Evolutionary conservation across 2,797 vertebrate genomes (phyloP), one percentile per base, ranked within the genome.

Genomic region (Oryzias sinensis): DNA sequence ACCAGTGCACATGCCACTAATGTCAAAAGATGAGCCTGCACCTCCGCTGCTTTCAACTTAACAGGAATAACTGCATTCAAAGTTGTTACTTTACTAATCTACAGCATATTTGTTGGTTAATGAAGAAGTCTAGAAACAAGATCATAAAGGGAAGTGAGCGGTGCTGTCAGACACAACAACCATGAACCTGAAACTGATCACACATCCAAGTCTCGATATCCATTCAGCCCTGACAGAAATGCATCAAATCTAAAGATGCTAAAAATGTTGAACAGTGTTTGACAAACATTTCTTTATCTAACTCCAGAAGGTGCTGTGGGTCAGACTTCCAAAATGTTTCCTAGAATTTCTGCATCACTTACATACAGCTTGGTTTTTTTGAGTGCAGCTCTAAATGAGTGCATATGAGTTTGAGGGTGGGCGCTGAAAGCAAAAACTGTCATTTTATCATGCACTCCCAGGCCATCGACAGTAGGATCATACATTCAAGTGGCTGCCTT

Each of bases 401-500:
- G 20, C 14, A 14, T 25, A 5, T 40, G 59, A 44, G 57, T 54
- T 5, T 6, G 70, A 65, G 63, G 69, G 74, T 62, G 81, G 71
- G 69, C 11, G 53, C 65, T 79, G 79, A 5, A 18, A 14, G 24
- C 20, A 54, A 78, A 74, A 85, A 85, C 76, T 75, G 77, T 58
- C 77, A 77, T 85, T 87, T 65, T 73, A 72, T 60, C 11, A 53
- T 52, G 59, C 70, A 50, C 74, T 82, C 78, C 74, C 29, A 11
- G 70, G 71, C 77, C 76, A 88, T 90, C 77, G 76, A 70, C 79
- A 88, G 86, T 87, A 81, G 56, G 79, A 85, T 86, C 84, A 85
- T 84, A 79, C 78, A 65, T 77, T 65, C 76, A 82, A 87, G 84
- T 80, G 82, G 72, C 80, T 81, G 79, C 83, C 83, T 73, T 79